phyloP scores from a whole-genome alignment of 2,797 vertebrate genomes.

The Sandelia bainsii region DNA sequence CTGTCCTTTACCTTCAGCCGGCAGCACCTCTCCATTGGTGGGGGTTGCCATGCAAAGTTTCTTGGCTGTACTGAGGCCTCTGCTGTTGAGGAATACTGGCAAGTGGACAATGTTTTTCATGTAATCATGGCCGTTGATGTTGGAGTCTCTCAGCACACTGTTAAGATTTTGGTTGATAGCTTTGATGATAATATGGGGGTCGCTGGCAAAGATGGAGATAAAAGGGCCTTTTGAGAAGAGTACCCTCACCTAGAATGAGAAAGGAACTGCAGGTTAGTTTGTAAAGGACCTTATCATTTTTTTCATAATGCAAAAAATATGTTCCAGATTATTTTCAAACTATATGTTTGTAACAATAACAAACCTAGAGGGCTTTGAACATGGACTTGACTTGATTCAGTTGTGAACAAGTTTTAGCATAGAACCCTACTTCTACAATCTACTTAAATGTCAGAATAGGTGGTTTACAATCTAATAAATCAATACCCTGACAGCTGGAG shows the following conservation, averaged over 20 bases:
- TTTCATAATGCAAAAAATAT: background rate
- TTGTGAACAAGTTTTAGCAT: conserved; percentile 7
- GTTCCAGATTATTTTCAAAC: background rate
- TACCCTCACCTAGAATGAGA: conserved; percentile 89
- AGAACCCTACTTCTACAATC: conserved; percentile 6
- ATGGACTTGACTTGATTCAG: background rate
- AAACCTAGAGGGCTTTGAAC: background rate
- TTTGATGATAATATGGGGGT: conserved; percentile 99
- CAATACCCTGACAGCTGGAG: conserved; percentile 25
- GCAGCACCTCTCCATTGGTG: conserved; percentile 88
- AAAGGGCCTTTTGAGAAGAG: conserved; percentile 99
- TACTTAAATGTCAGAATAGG: conserved; percentile 14
- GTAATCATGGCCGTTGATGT: conserved; percentile 98
- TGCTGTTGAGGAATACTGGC: conserved; percentile 95
- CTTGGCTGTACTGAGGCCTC: conserved; percentile 91
- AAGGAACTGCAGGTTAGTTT: background rate
- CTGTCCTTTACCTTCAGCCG: conserved; percentile 85
- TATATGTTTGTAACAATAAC: no score
- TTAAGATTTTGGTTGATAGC: conserved; percentile 99
- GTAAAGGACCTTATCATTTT: background rate
- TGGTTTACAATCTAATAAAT: conserved; percentile 35
- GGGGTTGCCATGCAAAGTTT: conserved; percentile 88
- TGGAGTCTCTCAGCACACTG: conserved; percentile 95
- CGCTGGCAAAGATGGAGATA: conserved; percentile 98
- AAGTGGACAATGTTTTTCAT: conserved; percentile 99